phyloP scores from a whole-genome alignment of 1,140 invertebrate genomes.

The Drosophila rhopaloa region DNA sequence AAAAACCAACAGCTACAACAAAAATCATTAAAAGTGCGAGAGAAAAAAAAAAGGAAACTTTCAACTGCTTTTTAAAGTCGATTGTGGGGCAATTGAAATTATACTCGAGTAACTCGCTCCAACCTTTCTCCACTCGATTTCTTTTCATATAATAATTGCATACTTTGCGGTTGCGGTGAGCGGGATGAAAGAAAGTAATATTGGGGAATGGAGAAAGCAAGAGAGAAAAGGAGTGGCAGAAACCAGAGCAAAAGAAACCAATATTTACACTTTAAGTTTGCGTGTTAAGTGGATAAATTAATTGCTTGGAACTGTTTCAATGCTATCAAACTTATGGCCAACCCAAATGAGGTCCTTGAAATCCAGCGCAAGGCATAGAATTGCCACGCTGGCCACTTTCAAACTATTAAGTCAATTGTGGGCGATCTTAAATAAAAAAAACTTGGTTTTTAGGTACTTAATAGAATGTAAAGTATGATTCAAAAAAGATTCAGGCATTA shows the following conservation, averaged over 20 bases:
- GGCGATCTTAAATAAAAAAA: not conserved
- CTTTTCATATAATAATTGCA: conserved; percentile 78
- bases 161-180: conserved; percentile 53
- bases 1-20: conserved; percentile 23
- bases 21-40: conserved; percentile 30
- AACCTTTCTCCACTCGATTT: conserved; percentile 48
- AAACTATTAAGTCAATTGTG: not conserved
- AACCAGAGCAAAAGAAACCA: conserved; percentile 37
- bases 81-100: conserved; percentile 68
- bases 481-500: too few species aligned
- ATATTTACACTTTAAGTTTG: conserved; percentile 78
- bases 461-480: too few species aligned
- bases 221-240: not conserved
- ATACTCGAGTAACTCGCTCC: conserved; percentile 24
- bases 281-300: conserved; percentile 79
- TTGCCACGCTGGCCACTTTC: conserved; percentile 2
- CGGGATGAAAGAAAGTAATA: conserved; percentile 3
- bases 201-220: not conserved
- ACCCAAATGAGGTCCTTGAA: conserved; percentile 9
- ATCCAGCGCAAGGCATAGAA: not conserved
- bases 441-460: too few species aligned
- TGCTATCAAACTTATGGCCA: conserved; percentile 47
- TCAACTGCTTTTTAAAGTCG: conserved; percentile 72
- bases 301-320: conserved; percentile 72
- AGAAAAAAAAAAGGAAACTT: conserved; percentile 43